Percentiles rank a stretch among this genome's conserved stretches.
Evolutionary conservation across 2,888 invertebrate genomes (phyloP).

Genomic region (Standfussiana lucernea): DNA sequence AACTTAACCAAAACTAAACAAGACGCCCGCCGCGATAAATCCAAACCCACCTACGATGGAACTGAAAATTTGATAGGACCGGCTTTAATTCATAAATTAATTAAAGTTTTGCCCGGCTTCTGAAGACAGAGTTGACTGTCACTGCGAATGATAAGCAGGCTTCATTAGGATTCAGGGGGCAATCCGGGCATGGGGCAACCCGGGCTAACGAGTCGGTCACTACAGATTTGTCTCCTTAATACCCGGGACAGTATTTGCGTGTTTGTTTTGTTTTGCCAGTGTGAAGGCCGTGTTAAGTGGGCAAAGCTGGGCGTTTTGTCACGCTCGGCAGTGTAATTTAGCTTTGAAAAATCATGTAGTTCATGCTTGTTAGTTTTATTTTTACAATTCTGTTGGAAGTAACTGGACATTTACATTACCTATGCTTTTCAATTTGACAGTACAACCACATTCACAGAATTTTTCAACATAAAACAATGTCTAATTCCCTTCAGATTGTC

Average conservation of each 20-base stretch:
- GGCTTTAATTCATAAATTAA: constrained; percentile 88
- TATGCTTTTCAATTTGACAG: neutral
- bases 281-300: constrained; percentile 18
- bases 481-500: neutral
- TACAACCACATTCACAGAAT: neutral
- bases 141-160: constrained; percentile 87
- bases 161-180: constrained; percentile 81
- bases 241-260: constrained; percentile 72
- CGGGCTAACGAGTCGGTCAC: constrained; percentile 80
- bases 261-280: constrained; percentile 56
- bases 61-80: constrained; percentile 80
- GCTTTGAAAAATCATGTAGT: neutral
- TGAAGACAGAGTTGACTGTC: constrained; percentile 78
- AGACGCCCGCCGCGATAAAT: constrained; percentile 48
- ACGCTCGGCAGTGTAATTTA: neutral
- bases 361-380: neutral
- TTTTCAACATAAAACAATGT: neutral
- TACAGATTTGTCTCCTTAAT: constrained; percentile 83
- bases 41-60: constrained; percentile 67
- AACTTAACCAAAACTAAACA: constrained; percentile 51
- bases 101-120: constrained; percentile 80
- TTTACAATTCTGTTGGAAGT: neutral
- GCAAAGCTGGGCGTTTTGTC: constrained; percentile 1
- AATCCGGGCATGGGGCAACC: constrained; percentile 29
- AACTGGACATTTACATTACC: neutral